These are phyloP conservation scores for Albula goreensis DNA, from an alignment of 2,113 vertebrate species.

Conservation along the genomic window DNA sequence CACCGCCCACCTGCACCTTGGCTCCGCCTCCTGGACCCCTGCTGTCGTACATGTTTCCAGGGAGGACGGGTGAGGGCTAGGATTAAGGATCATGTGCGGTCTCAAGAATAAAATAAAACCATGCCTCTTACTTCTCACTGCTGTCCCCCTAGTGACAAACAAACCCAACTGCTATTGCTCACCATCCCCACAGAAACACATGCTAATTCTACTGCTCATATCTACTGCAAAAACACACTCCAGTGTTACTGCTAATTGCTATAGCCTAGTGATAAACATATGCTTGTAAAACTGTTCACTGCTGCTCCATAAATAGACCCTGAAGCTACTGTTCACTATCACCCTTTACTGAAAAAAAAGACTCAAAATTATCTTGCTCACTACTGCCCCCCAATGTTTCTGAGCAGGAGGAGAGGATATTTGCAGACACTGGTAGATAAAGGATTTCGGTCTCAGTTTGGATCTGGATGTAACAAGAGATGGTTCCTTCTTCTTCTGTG, in stretches of 20 bases:
- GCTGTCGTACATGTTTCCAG: constrained; percentile 51
- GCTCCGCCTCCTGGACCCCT: constrained; percentile 50
- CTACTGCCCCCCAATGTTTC: background rate
- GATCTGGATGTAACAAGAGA: constrained; percentile 77
- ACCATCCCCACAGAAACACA: no score
- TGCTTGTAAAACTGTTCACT: background rate
- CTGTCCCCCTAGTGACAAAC: background rate
- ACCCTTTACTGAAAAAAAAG: background rate
- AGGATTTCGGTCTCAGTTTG: constrained; percentile 78
- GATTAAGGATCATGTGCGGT: constrained; percentile 63
- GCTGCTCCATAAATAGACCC: background rate
- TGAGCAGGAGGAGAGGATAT: constrained; percentile 76
- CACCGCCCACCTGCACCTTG: constrained; percentile 48
- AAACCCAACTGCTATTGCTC: background rate
- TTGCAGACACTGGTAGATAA: constrained; percentile 81
- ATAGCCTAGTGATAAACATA: background rate
- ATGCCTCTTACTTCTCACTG: background rate
- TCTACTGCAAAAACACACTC: background rate
- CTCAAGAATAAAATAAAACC: background rate
- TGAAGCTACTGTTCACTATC: background rate
- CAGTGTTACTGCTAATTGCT: background rate
- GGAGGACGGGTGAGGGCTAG: constrained; percentile 68
- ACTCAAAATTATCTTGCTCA: background rate
- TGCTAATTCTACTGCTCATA: no score
- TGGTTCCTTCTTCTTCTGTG: constrained; percentile 45